phyloP scores from a whole-genome alignment of 2,888 invertebrate genomes.

The Archips xylosteana region DNA sequence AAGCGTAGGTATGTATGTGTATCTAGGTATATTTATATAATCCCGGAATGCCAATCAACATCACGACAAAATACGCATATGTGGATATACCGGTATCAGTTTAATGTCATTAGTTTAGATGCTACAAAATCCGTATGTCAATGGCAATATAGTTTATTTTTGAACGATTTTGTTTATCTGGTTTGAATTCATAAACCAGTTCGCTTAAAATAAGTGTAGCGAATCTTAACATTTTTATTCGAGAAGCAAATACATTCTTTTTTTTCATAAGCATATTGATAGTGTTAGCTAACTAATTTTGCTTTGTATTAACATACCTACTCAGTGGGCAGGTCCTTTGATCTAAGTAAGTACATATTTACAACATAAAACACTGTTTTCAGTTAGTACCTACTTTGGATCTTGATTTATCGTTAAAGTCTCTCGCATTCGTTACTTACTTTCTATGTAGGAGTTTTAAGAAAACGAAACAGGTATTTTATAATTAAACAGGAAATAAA shows the following conservation, averaged over 20 bases:
- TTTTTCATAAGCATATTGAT: background rate
- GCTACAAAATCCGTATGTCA: background rate
- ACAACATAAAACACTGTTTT: no score
- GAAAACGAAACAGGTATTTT: background rate
- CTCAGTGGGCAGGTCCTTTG: no score
- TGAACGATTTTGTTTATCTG: background rate
- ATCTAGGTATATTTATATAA: background rate
- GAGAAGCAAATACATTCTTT: conserved; percentile 5
- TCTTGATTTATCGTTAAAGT: background rate
- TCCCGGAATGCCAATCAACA: background rate
- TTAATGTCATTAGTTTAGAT: background rate
- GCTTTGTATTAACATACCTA: no score
- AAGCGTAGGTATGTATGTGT: no score
- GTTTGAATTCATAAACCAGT: conserved; percentile 19
- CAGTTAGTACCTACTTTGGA: no score
- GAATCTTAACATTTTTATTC: conserved; percentile 14
- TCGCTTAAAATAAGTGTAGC: conserved; percentile 24
- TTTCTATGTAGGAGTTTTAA: background rate
- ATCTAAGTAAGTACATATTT: no score
- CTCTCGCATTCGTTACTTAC: background rate
- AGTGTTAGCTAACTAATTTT: background rate
- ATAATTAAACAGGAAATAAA: background rate
- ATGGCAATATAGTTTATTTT: background rate
- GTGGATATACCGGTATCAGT: background rate
- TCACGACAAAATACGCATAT: background rate